Base-by-base conservation (phyloP, 2,113 vertebrate genomes). In the Heptranchias perlo region DNA sequence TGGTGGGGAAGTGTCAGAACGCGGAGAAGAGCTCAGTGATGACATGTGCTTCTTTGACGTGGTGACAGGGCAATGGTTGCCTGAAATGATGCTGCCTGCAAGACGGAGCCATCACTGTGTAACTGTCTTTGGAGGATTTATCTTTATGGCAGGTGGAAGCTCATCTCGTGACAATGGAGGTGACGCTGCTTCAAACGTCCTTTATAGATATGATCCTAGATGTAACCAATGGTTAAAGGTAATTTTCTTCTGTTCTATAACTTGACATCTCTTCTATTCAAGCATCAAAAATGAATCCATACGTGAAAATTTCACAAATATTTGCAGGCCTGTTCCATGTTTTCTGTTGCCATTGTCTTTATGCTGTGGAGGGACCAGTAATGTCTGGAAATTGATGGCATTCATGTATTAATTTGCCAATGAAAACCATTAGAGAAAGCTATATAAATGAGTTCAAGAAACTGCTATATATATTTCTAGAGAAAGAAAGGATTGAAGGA, bases 171-270 rank as follows among this genome's bases (percentile, higher is more conserved):
- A 99, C 98, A 98, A 98, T 21, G 98, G 98, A 52, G 99, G 98
- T 96, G 99, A 98, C 13, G 98, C 99, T 0, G 98, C 99, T 1
- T 99, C 98, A 35, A 98, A 98, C 97, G 97, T 99, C 96, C 98
- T 99, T 96, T 99, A 99, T 98, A 98, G 99, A 97, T 99, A 99
- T 96, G 98, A 99, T 97, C 99, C 99, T 96, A 98, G 99, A 94
- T 98, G 98, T 98, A 98, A 98, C 97, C 98, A 98, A 96, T 99
- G 99, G 99, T 98, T 98, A 97, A 98, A 98, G 99, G 99, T 99
- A 98, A 98, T 98, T 96, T 96, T 31, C 94, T 69, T 67, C 47
- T 95, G 44, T 73, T 69, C 14, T 95, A 69, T 73, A 73, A 95
- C 47, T 69, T 95, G 47, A 28, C 65, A 10, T 39, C 39, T 35